Base-by-base conservation (phyloP, 2,888 invertebrate genomes). In the Unio pictorum region DNA sequence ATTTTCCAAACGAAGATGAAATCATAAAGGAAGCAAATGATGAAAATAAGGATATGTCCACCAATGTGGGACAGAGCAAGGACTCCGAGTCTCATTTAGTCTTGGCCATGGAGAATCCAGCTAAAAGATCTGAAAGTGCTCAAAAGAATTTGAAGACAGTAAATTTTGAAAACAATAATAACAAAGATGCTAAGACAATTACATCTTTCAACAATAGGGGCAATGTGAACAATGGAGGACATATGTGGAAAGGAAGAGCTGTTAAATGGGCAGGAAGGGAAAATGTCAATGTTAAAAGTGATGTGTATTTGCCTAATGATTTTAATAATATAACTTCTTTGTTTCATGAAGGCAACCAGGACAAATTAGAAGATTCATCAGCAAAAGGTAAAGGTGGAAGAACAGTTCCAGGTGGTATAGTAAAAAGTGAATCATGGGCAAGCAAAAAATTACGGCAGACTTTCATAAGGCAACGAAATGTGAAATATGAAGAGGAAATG, bases 391-490 rank as follows among this genome's bases (percentile, higher is more conserved):
- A 71, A 54, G 72, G 66, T 56, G 74, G 75, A 28, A 71, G 66
- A 58, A 66, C 64, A 15, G 74, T 72, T 60, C 57, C 64, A 30
- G 74, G 71, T 67, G 76, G 71, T 11, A 66, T 68, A 55, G 17
- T 28, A n/a, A 73, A 68, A 17, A 60, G 78, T 28, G 79, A 80
- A 55, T 78, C 75, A 2, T 81, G 81, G 81, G 79, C 80, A 17
- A 68, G 67, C 55, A 68, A 72, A 45, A 81, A 80, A 67, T 59
- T 81, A 59, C 71, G 72, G 34, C 64, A 69, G 56, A 73, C 66
- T 11, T 74, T 76, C 62, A 59, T 45, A 45, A 45, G 45, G 45
- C 45, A 45, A 45, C 45, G 45, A 45, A 45, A 45, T 45, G 15
- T 45, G 45, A 45, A 45, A 34, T 56, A 58, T 17, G 67, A 72